Percentiles rank a stretch among this genome's conserved stretches.
Conservation (phyloP, 2,888 invertebrate species). For the Scaptomyza parva region DNA sequence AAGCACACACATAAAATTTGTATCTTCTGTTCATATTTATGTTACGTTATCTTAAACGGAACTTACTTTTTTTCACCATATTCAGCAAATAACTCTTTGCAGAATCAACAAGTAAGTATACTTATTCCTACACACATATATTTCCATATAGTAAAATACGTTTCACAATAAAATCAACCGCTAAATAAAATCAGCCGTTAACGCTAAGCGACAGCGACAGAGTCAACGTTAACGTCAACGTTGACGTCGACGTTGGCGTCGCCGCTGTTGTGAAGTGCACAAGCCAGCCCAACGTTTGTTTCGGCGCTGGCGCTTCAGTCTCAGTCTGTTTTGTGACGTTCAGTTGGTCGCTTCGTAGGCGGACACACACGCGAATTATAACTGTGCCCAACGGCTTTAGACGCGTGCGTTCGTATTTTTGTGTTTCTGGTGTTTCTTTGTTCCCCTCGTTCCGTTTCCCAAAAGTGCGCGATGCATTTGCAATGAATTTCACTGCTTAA, state of each 20-base stretch:
- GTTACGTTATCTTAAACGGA: conserved; percentile 7
- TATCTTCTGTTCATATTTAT: neutral
- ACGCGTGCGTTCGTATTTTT: conserved; percentile 66
- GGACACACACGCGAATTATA: conserved; percentile 62
- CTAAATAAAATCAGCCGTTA: conserved; percentile 14
- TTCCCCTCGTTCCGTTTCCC: neutral
- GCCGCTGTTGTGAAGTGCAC: conserved; percentile 17
- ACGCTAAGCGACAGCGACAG: conserved; percentile 25
- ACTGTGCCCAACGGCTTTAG: conserved; percentile 50
- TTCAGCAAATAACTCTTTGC: neutral
- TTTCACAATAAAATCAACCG: conserved; percentile 28
- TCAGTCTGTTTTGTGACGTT: conserved; percentile 85
- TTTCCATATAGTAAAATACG: neutral
- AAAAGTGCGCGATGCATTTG: conserved; percentile 7
- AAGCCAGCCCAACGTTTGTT: conserved; percentile 46
- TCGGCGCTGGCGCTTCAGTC: conserved; percentile 73
- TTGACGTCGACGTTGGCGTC: conserved; percentile 14
- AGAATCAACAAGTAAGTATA: neutral
- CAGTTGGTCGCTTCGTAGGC: conserved; percentile 73
- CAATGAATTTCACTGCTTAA: neutral
- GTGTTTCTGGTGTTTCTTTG: conserved; percentile 9
- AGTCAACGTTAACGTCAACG: conserved; percentile 19
- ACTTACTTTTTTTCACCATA: neutral
- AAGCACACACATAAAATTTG: neutral
- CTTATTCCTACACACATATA: neutral